Conservation (phyloP, 2,113 vertebrate species). For the Tenrec ecaudatus region DNA sequence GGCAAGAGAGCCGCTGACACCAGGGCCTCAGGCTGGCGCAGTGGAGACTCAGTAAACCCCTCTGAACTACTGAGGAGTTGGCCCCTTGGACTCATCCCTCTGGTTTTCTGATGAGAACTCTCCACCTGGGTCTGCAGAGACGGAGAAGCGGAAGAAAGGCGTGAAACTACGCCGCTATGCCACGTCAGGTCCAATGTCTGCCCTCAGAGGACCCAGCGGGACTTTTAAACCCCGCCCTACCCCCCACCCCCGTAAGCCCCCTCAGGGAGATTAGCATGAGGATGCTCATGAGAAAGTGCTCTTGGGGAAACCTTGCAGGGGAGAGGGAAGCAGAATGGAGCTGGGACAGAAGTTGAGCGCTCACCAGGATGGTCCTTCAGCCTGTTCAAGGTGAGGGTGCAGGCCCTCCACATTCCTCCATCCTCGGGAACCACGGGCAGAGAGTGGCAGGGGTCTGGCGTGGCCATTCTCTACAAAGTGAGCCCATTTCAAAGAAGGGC, state of each 20-base stretch:
- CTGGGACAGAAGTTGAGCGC: neutral
- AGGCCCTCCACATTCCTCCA: rapidly evolving
- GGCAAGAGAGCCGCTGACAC: neutral
- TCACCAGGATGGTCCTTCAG: neutral
- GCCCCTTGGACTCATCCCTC: neutral
- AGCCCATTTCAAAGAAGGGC: neutral
- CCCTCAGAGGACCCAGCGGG: neutral
- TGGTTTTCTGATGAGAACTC: slow-evolving; percentile 1
- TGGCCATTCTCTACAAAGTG: neutral
- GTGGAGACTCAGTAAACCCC: neutral
- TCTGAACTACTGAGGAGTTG: no score
- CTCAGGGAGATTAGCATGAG: neutral
- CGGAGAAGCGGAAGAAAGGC: neutral
- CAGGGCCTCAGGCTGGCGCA: no score
- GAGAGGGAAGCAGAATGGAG: rapidly evolving
- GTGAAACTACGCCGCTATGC: neutral
- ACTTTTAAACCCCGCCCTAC: neutral
- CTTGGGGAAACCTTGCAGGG: neutral
- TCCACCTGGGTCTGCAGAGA: slow-evolving; percentile 5
- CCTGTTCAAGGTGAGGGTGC: neutral
- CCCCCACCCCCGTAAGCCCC: neutral
- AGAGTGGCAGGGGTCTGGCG: neutral
- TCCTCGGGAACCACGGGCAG: neutral
- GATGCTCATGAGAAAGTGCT: neutral
- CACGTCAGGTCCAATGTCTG: neutral